A percentile compares a stretch with the other conserved stretches of the same genome.
phyloP scores from a whole-genome alignment of 2,113 vertebrate species.

The Romanogobio albipinnatus region DNA sequence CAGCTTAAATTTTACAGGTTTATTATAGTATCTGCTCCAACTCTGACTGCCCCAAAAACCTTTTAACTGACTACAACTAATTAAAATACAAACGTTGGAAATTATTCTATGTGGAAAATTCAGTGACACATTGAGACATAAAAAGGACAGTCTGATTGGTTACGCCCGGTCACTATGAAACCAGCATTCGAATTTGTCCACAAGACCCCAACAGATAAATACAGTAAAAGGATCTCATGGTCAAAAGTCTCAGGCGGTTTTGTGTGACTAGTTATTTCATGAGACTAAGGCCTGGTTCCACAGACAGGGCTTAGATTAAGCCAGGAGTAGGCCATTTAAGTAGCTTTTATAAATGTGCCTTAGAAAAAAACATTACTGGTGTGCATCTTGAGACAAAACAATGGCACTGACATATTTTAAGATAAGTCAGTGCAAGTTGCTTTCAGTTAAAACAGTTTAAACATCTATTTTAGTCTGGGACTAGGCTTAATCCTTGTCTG shows the following conservation, averaged over 20 bases:
- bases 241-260: conserved; percentile 27
- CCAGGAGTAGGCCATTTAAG: no score
- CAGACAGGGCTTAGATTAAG: no score
- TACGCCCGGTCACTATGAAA: conserved; percentile 11
- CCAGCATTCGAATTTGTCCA: conserved; percentile 38
- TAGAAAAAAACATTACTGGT: no score
- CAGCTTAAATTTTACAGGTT: conserved; percentile 27
- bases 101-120: conserved; percentile 23
- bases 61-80: conserved; percentile 16
- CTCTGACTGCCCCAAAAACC: conserved; percentile 10
- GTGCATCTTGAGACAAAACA: no score
- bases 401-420: no score
- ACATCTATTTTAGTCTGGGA: no score
- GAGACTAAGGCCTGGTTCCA: conserved; percentile 21
- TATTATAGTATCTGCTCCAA: conserved; percentile 14
- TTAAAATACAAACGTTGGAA: conserved; percentile 40
- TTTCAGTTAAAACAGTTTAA: no score
- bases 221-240: conserved; percentile 25
- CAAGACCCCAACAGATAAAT: conserved; percentile 31
- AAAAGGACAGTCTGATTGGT: conserved; percentile 15
- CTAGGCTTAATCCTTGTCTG: no score
- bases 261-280: not conserved
- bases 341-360: no score
- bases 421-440: no score
- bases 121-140: conserved; percentile 10